Evolutionary conservation across 1,140 invertebrate genomes (phyloP), one percentile per base, ranked within the genome.

Genomic region (Aphelinus atriplicis): DNA sequence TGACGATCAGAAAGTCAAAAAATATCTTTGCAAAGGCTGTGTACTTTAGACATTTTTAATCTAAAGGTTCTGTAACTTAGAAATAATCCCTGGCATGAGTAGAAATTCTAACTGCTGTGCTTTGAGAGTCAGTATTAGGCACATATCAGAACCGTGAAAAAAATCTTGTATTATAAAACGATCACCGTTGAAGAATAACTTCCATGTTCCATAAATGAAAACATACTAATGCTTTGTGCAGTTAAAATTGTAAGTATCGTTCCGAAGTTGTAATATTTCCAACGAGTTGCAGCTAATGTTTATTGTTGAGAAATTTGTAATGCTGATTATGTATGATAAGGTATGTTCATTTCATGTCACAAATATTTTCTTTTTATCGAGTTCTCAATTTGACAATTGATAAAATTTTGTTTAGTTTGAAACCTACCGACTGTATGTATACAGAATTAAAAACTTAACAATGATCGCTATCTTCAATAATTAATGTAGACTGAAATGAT

Each of bases 121-220:
- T 79, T 82, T 77, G 73, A 79, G 68, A 70, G 78, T 76, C 77
- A 82, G 80, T 71, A 80, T 81, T 82, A 82, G 83, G 78, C 73
- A 84, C 79, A 83, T 83, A 80, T 83, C 81, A 82, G 64, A 26
- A 76, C 56, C 48, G 71, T 6, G n/a, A 6, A 61, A 71, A 70
- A 26, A 75, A 65, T 53, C 57, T 76, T 76, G 68, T 76, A 76
- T 71, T 46, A 76, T 77, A 79, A 79, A 26, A 74, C 26, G 26
- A 26, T 26, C 42, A 43, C 68, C 72, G 63, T 68, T 26, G 26
- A 53, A 55, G 62, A 63, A 10, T 55, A 65, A 56, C 3, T 57
- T 55, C 42, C 62, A 75, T 70, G 60, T 75, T 75, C 72, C 66
- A 75, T 70, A 75, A 7, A 26, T 9, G 42, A 69, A 75, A 68